Percentiles rank a stretch among this genome's conserved stretches.
Conservation (phyloP, 2,113 vertebrate genomes). For the Charadrius vociferus region DNA sequence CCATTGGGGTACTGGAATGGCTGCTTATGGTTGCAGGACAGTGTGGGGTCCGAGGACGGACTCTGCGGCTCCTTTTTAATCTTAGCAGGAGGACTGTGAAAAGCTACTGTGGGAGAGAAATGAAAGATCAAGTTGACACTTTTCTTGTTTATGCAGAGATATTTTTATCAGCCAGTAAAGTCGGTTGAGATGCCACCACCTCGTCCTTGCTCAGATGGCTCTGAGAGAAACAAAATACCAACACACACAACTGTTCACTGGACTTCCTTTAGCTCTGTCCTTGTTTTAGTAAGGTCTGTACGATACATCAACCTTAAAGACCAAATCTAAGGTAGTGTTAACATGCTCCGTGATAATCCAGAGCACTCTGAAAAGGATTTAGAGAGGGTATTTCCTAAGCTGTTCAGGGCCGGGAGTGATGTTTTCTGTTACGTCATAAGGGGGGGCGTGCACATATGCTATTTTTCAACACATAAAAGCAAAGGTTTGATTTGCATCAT, state of each 20-base stretch:
- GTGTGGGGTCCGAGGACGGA: constrained; percentile 83
- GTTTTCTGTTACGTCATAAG: neutral
- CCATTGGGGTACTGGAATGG: constrained; percentile 82
- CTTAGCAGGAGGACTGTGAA: constrained; percentile 93
- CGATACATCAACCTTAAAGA: neutral
- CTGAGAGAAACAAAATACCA: neutral
- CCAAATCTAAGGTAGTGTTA: neutral
- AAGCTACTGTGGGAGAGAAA: constrained; percentile 83
- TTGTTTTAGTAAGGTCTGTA: neutral
- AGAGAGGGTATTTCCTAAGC: neutral
- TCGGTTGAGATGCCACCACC: neutral
- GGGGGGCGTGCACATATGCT: no score
- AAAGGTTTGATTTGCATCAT: neutral
- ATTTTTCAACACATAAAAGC: neutral
- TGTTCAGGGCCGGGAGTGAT: neutral
- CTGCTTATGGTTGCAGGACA: constrained; percentile 90
- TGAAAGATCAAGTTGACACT: neutral
- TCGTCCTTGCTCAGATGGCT: neutral
- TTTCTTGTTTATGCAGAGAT: neutral
- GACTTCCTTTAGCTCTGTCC: neutral
- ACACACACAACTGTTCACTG: neutral
- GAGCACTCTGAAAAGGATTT: neutral
- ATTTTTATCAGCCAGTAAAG: neutral
- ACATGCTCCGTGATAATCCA: neutral
- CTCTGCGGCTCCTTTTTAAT: constrained; percentile 95